Percentiles rank a stretch among this genome's conserved stretches.
phyloP scores from a whole-genome alignment of 2,113 vertebrate species.

The Caretta caretta region DNA sequence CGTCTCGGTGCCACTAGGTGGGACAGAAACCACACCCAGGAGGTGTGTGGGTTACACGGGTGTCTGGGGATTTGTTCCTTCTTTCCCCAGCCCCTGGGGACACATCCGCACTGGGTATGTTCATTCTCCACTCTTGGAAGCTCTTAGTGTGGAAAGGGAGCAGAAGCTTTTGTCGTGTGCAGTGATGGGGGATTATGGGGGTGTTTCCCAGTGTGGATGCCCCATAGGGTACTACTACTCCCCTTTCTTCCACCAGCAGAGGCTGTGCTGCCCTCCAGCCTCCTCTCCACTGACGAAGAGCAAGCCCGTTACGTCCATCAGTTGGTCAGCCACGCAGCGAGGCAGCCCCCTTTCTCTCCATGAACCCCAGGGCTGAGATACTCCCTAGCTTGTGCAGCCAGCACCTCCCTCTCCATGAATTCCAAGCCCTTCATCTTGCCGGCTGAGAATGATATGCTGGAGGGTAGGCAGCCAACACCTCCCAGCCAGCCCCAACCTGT shows the following conservation, averaged over 20 bases:
- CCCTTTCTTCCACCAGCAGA: neutral
- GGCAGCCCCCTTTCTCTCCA: no score
- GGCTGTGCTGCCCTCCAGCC: neutral
- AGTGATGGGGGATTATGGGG: neutral
- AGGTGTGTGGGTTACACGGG: no score
- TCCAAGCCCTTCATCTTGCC: no score
- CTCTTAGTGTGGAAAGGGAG: no score
- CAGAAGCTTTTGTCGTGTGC: neutral
- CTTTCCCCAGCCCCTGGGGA: neutral
- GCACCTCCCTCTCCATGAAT: no score
- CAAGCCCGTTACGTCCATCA: neutral
- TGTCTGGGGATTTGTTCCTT: neutral
- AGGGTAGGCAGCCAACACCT: no score
- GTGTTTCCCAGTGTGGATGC: neutral
- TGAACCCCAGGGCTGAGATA: neutral
- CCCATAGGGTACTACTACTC: neutral
- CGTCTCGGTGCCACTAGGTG: no score
- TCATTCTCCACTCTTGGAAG: neutral
- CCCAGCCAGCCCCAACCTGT: no score
- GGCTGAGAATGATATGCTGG: no score
- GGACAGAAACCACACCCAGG: no score
- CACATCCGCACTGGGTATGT: no score
- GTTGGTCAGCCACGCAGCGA: neutral
- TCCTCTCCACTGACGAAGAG: neutral
- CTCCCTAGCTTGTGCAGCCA: neutral